Evolutionary conservation across 2,797 vertebrate species (phyloP), one percentile per base, ranked within the genome.

Genomic region (Alauda arvensis): DNA sequence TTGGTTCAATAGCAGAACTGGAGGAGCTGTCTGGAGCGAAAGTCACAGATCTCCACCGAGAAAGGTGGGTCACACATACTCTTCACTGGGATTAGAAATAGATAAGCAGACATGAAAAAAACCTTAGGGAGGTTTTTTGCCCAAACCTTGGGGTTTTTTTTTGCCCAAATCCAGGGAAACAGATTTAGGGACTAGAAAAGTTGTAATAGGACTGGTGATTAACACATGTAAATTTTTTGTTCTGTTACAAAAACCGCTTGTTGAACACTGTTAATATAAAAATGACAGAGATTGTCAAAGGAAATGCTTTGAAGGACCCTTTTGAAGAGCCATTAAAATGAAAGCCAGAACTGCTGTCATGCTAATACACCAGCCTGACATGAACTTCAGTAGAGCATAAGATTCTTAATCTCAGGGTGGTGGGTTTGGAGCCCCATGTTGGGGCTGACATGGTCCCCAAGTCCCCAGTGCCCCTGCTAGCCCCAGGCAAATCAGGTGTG

Each of bases 1-100:
- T 99, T 49, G 99, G 98, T 21, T 99, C 99, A 42, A 37, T 98
- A 43, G 97, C 96, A 28, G 99, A 99, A 76, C 95, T 99, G 93
- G 98, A 99, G 94, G 98, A 99, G 75, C 95, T 99, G 53, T 97
- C 97, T 3, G 98, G 98, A 94, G 90, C 93, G 62, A 99, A 97
- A 97, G 91, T 99, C 77, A 97, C 98, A 4, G 99, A 99, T 97
- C 98, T 99, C 77, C 99, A 99, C 95, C 97, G 99, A 87, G 99
- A 99, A 95, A 99, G 96, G 99, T 99, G 84, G 95, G 85, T 42
- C 49, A 45, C 21, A 56, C 29, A 31, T 28, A 7, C 65, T 68
- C 25, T 60, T 42, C 9, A 18, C 6, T 82, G 26, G 10, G 13
- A 6, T 12, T 66, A 46, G 40, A 71, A 83, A 31, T 25, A 66